A percentile compares a stretch with the other conserved stretches of the same genome.
These are phyloP conservation scores for Zygaena filipendulae DNA, from an alignment of 2,888 invertebrate species.

Conservation along the genomic window DNA sequence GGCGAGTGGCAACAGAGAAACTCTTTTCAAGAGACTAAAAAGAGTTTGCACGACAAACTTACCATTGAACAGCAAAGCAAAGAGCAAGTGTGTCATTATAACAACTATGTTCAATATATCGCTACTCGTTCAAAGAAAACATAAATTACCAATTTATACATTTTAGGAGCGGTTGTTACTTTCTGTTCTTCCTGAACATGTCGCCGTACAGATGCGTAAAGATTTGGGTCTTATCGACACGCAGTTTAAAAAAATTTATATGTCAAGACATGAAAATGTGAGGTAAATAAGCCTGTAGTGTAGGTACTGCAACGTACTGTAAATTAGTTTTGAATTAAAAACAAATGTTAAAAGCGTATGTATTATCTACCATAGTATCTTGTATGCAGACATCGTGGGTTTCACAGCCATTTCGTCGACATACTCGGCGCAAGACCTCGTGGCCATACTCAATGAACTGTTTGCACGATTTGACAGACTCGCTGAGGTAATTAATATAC, in stretches of 20 bases:
- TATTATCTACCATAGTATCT: constrained; percentile 75
- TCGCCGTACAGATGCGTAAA: constrained; percentile 96
- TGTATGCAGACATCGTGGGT: constrained; percentile 98
- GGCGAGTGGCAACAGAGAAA: constrained; percentile 89
- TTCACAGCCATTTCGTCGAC: constrained; percentile 97
- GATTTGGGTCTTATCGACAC: constrained; percentile 92
- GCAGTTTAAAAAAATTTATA: constrained; percentile 97
- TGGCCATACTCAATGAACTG: constrained; percentile 94
- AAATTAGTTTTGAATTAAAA: constrained; percentile 8
- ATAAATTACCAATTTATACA: background rate
- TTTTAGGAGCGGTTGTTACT: constrained; percentile 89
- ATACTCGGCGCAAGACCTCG: constrained; percentile 94
- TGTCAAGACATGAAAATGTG: constrained; percentile 96
- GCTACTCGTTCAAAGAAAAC: constrained; percentile 9
- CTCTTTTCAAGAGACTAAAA: constrained; percentile 90
- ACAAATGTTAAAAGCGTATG: background rate
- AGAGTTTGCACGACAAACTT: constrained; percentile 90
- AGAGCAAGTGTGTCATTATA: constrained; percentile 75
- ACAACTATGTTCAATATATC: constrained; percentile 1
- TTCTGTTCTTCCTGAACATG: constrained; percentile 95
- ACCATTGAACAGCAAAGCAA: constrained; percentile 94
- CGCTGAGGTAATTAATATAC: constrained; percentile 70
- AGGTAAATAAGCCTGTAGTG: constrained; percentile 69
- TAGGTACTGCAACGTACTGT: background rate
- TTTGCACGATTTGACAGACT: constrained; percentile 96